phyloP scores from a whole-genome alignment of 2,888 invertebrate species.

The Drosophila crucigera region DNA sequence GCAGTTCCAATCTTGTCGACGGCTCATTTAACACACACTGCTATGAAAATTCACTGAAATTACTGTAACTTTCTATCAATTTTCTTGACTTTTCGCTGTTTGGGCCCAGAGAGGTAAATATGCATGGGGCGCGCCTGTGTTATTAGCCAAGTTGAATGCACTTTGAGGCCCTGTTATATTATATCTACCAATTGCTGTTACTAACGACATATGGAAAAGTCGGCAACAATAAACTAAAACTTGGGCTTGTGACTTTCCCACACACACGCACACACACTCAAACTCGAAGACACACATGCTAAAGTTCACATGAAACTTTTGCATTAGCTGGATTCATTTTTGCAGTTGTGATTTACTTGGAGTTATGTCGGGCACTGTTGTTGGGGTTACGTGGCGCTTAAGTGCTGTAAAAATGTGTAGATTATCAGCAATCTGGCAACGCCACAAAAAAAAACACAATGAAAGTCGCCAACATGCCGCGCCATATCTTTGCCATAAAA shows the following conservation, averaged over 20 bases:
- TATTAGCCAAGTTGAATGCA: constrained; percentile 55
- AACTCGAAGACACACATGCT: constrained; percentile 22
- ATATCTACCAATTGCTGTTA: constrained; percentile 24
- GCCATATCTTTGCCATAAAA: constrained; percentile 63
- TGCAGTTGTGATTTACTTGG: constrained; percentile 22
- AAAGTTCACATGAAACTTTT: constrained; percentile 77
- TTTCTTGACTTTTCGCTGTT: constrained; percentile 18
- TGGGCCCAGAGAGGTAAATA: background rate
- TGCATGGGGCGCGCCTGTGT: constrained; percentile 16
- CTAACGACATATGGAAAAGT: constrained; percentile 43
- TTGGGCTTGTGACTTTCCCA: constrained; percentile 53
- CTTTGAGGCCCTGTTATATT: constrained; percentile 29
- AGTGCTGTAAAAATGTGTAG: constrained; percentile 65
- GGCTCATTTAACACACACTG: background rate
- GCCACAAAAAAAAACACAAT: constrained; percentile 4
- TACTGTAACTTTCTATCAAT: constrained; percentile 21
- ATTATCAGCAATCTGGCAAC: constrained; percentile 46
- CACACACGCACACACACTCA: constrained; percentile 17
- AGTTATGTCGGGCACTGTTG: background rate
- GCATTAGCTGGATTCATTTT: constrained; percentile 54
- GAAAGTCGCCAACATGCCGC: constrained; percentile 35
- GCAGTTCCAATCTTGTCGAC: background rate
- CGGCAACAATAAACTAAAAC: constrained; percentile 46
- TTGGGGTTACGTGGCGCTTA: constrained; percentile 31
- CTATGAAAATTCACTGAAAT: background rate